Conservation (phyloP, 1,140 invertebrate species). For the Drosophila leontia region DNA sequence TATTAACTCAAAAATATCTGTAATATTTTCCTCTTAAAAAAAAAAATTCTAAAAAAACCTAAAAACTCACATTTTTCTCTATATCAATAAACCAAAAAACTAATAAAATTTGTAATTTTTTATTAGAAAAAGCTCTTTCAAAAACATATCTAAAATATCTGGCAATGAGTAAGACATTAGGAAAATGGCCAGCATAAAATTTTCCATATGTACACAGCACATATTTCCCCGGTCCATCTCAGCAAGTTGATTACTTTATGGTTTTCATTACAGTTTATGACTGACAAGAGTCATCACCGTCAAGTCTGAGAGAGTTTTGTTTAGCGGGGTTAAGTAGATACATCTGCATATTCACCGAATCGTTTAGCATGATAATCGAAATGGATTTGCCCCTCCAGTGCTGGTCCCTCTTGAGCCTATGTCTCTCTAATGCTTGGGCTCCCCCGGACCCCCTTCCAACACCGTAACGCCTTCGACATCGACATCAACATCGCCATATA, state of each 20-base stretch:
- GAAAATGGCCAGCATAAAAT: slow-evolving; percentile 28
- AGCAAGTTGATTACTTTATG: slow-evolving; percentile 16
- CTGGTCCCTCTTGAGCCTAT: not conserved
- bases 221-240: not conserved
- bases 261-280: slow-evolving; percentile 40
- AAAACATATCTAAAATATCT: slow-evolving; percentile 4
- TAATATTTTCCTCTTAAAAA: not conserved
- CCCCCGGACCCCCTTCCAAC: not conserved
- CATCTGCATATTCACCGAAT: slow-evolving; percentile 39
- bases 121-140: slow-evolving; percentile 17
- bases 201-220: not conserved
- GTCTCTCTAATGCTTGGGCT: slow-evolving; percentile 22
- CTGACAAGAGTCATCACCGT: slow-evolving; percentile 15
- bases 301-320: slow-evolving; percentile 29
- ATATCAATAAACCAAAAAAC: not conserved
- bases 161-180: slow-evolving; percentile 33
- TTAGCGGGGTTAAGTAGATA: slow-evolving; percentile 49
- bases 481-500: not conserved
- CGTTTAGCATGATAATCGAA: slow-evolving; percentile 55
- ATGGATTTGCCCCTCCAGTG: slow-evolving; percentile 42
- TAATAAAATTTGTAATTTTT: not conserved
- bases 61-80: not conserved
- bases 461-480: not conserved
- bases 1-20: not conserved
- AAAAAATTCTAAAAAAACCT: not conserved